A percentile compares a stretch with the other conserved stretches of the same genome.
Conservation (phyloP, 1,140 invertebrate genomes). For the Drosophila equinoxialis region DNA sequence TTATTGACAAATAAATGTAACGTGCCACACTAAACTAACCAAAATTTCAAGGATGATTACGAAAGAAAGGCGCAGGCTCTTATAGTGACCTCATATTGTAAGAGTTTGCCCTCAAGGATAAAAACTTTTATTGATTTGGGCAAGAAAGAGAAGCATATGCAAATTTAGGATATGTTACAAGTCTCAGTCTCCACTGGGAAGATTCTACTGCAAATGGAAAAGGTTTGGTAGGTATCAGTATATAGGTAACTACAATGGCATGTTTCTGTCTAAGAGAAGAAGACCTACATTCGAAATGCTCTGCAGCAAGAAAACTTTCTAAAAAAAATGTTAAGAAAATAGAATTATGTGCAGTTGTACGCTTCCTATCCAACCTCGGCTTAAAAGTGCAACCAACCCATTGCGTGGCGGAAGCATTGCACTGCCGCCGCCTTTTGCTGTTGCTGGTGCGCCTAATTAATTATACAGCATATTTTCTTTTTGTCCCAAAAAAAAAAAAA, state of each 20-base stretch:
- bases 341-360: constrained; percentile 20
- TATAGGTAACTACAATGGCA: not conserved
- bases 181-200: not conserved
- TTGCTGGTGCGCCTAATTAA: constrained; percentile 47
- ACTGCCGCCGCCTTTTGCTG: constrained; percentile 15
- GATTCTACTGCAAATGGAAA: not conserved
- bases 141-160: not conserved
- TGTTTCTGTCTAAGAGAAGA: not conserved
- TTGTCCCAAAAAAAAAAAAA: constrained; percentile 6
- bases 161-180: not conserved
- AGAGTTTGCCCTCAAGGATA: too few species aligned
- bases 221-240: not conserved
- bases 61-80: not conserved
- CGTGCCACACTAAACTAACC: not conserved
- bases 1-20: too few species aligned
- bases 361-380: constrained; percentile 15
- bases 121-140: not conserved
- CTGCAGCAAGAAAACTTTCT: constrained; percentile 22
- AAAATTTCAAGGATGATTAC: not conserved
- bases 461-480: constrained; percentile 35
- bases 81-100: not conserved
- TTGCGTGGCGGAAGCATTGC: constrained; percentile 33
- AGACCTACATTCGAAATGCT: constrained; percentile 14
- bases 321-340: constrained; percentile 21
- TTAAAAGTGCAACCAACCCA: constrained; percentile 56